phyloP scores from a whole-genome alignment of 2,888 invertebrate genomes.

The Tryphoninae sp. region DNA sequence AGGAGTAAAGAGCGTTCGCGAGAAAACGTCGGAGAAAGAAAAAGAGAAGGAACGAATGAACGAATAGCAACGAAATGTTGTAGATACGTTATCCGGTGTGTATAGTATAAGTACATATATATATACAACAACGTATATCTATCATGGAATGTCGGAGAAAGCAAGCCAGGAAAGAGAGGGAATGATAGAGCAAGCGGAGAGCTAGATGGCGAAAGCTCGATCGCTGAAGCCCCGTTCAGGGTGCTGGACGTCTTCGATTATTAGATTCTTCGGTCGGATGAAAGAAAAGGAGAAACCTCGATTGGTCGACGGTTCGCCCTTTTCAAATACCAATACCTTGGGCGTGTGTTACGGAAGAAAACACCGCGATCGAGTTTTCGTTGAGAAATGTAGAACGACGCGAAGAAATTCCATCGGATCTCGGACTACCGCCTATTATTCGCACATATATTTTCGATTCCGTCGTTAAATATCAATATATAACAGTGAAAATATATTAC shows the following conservation, averaged over 20 bases:
- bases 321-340: conserved; percentile 1
- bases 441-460: no score
- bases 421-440: not conserved
- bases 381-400: not conserved
- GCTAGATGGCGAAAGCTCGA: conserved; percentile 46
- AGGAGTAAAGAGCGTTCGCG: conserved; percentile 19
- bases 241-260: conserved; percentile 60
- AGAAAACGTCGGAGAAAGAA: conserved; percentile 34
- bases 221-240: conserved; percentile 27
- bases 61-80: conserved; percentile 38
- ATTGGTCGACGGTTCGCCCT: not conserved
- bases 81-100: conserved; percentile 2
- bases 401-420: not conserved
- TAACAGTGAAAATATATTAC: no score
- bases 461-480: no score
- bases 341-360: not conserved
- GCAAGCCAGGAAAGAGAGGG: not conserved
- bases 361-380: not conserved
- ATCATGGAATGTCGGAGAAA: conserved; percentile 13
- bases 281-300: conserved; percentile 17
- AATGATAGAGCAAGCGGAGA: conserved; percentile 11
- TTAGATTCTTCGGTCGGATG: conserved; percentile 53
- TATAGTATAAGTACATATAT: conserved; percentile 4
- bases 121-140: not conserved
- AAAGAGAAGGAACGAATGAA: not conserved